These are phyloP conservation scores for Mus minutoides DNA, from an alignment of 2,797 vertebrate species.

Conservation along the genomic window DNA sequence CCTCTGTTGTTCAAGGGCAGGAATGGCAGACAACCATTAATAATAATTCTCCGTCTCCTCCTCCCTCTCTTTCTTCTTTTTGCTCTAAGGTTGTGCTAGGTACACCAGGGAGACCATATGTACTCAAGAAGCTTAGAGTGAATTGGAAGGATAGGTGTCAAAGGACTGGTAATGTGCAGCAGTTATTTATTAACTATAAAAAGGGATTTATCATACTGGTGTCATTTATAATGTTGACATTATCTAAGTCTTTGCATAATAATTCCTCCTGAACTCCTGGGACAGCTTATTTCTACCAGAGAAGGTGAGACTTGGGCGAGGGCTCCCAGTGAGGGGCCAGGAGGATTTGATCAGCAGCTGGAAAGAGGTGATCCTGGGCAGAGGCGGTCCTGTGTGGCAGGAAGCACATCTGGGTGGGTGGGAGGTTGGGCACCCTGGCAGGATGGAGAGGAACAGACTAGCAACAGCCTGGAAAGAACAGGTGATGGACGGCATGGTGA, in stretches of 20 bases:
- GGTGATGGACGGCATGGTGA: neutral
- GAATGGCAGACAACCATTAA: constrained; percentile 39
- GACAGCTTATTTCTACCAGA: neutral
- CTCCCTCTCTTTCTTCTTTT: no score
- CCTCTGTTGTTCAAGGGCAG: neutral
- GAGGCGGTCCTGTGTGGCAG: neutral
- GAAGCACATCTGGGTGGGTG: neutral
- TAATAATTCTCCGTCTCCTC: neutral
- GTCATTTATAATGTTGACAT: neutral
- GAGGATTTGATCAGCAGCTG: neutral
- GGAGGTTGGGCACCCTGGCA: neutral
- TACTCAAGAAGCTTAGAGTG: constrained; percentile 7
- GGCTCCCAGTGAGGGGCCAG: neutral
- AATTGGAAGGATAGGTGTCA: neutral
- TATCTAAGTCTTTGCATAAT: neutral
- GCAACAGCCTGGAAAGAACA: neutral
- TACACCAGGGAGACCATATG: neutral
- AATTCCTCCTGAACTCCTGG: neutral
- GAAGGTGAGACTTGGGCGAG: neutral
- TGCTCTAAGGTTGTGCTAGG: neutral
- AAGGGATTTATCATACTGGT: neutral
- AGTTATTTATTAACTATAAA: neutral
- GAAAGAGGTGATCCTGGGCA: neutral
- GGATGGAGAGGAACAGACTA: neutral
- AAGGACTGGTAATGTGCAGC: neutral